Conservation (phyloP, 2,113 vertebrate species). For the Aptenodytes forsteri region DNA sequence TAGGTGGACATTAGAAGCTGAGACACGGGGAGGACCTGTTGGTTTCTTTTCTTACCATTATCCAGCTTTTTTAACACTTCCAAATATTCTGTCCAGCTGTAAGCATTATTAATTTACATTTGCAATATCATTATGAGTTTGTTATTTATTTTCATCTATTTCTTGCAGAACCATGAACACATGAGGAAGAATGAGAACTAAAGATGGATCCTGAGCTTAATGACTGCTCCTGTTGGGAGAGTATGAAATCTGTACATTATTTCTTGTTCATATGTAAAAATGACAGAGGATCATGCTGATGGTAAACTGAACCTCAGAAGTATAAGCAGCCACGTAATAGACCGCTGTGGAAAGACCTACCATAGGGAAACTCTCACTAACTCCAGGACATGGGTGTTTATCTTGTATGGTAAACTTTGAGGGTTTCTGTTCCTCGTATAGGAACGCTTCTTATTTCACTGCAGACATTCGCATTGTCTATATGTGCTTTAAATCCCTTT, state of each 20-base stretch:
- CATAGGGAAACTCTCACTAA: not conserved
- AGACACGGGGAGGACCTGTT: not conserved
- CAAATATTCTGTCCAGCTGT: not conserved
- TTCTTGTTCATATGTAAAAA: not conserved
- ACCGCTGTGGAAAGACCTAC: not conserved
- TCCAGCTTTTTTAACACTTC: not conserved
- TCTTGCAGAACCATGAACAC: not conserved
- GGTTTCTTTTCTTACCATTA: not conserved
- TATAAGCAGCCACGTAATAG: not conserved
- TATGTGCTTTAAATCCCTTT: not conserved
- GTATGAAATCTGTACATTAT: not conserved
- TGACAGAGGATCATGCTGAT: not conserved
- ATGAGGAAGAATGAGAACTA: not conserved
- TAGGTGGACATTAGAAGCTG: not conserved
- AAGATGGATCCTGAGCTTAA: not conserved
- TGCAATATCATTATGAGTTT: not conserved
- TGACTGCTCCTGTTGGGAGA: not conserved
- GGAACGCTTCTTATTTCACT: not conserved
- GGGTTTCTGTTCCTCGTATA: not conserved
- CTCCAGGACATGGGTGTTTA: not conserved
- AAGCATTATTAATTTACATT: not conserved
- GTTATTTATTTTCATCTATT: not conserved
- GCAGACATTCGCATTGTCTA: not conserved
- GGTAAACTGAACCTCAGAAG: not conserved
- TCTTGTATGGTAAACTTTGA: not conserved